Percentiles rank a stretch among this genome's conserved stretches.
Conservation (phyloP, 1,140 invertebrate genomes). For the Cotesia typhae region DNA sequence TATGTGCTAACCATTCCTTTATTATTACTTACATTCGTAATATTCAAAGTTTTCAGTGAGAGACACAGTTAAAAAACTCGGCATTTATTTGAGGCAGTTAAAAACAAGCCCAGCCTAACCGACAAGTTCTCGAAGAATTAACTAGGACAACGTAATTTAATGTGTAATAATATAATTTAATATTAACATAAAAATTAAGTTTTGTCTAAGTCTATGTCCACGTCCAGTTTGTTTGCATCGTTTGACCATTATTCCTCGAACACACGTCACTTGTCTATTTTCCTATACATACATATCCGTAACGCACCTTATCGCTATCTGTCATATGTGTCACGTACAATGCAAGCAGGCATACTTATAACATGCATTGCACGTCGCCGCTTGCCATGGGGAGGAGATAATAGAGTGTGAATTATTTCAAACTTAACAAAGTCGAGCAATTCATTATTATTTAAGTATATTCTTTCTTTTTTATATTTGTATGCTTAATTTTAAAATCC, state of each 20-base stretch:
- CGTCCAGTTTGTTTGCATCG: not conserved
- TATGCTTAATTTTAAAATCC: too few species aligned
- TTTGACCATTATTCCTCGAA: too few species aligned
- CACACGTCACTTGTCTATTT: not conserved
- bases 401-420: slow-evolving; percentile 27
- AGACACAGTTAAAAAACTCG: too few species aligned
- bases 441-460: not conserved
- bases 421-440: not conserved
- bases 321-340: slow-evolving; percentile 9
- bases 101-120: too few species aligned
- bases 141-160: too few species aligned
- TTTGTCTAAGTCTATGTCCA: too few species aligned
- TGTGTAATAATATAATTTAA: too few species aligned
- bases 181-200: too few species aligned
- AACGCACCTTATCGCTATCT: slow-evolving; percentile 12
- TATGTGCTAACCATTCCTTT: not conserved
- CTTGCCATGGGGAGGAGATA: slow-evolving; percentile 33
- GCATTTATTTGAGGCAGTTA: too few species aligned
- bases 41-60: too few species aligned
- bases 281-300: not conserved
- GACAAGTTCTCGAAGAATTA: too few species aligned
- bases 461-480: too few species aligned
- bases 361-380: not conserved
- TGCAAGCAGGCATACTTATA: slow-evolving; percentile 12
- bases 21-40: not conserved